Base-by-base conservation (phyloP, 2,113 vertebrate genomes). In the Chunga burmeisteri region DNA sequence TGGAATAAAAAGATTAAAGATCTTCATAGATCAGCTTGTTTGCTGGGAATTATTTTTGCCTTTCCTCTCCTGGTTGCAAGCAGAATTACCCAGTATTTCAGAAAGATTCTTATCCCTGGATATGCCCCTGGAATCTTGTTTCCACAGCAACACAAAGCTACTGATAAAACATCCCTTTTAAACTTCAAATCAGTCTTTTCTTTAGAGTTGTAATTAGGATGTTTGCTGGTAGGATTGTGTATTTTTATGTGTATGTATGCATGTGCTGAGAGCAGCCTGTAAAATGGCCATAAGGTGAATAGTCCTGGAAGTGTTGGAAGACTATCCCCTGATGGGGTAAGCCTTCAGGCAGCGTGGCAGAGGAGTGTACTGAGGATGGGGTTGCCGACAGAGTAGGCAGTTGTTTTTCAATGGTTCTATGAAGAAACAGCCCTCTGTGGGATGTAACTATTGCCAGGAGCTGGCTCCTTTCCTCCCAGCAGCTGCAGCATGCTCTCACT, bases 101-200 rank as follows among this genome's bases (percentile, higher is more conserved):
- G 49, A 66, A 68, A 34, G 34, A 73, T 83, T 87, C 82, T 88
- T 91, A 58, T 93, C 81, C 62, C 71, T 91, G 70, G 84, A 30
- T 94, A 55, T 94, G 78, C 89, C 93, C 93, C 93, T 78, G 74
- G 81, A 96, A 85, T 91, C 84, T 40, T 92, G 97, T 97, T 97
- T 93, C 95, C 93, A 93, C 81, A 70, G 95, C 85, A 97, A 93
- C 95, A 50, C 18, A 47, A 95, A 82, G 74, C 89, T 94, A 68
- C 86, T 44, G 94, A 85, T 94, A 56, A 88, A 94, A 84, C 58
- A 27, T 75, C 46, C 58, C 71, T 91, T 96, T 91, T 80, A 73
- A 94, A 93, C 91, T 90, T 89, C 38, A 49, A 73, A 59, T 80
- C 61, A 3, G 42, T 50, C 40, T 85, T 73, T 93, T 85, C 56